Evolutionary conservation across 2,888 invertebrate genomes (phyloP).

Genomic region (Xylophagus ater): DNA sequence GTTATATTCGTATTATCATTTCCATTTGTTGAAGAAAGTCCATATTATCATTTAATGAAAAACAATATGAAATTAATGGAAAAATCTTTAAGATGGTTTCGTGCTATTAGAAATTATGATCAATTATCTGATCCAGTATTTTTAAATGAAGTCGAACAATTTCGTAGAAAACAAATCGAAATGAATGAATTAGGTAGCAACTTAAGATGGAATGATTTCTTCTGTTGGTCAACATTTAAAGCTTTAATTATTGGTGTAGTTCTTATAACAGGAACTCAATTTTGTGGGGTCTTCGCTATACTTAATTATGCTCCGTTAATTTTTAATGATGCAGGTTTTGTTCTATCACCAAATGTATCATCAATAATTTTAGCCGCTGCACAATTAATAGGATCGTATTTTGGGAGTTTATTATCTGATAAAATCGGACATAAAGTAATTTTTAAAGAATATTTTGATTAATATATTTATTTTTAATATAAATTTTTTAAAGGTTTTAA

Average conservation of each 20-base stretch:
- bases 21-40: conserved; percentile 33
- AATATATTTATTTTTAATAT: not conserved
- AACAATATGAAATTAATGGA: conserved; percentile 25
- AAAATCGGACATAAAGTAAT: conserved; percentile 26
- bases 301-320: conserved; percentile 27
- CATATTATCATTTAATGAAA: conserved; percentile 26
- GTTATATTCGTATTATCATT: conserved; percentile 27
- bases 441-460: not conserved
- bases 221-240: conserved; percentile 4
- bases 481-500: conserved; percentile 2
- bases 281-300: conserved; percentile 30
- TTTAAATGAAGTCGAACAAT: conserved; percentile 24
- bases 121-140: conserved; percentile 27
- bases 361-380: conserved; percentile 25
- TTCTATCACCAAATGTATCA: conserved; percentile 20
- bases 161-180: conserved; percentile 15
- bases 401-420: conserved; percentile 23
- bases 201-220: not conserved
- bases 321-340: conserved; percentile 20
- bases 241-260: conserved; percentile 21
- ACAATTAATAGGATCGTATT: conserved; percentile 25
- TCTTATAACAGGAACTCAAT: conserved; percentile 26
- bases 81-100: conserved; percentile 33
- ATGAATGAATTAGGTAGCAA: not conserved
- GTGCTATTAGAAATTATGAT: conserved; percentile 30